A percentile compares a stretch with the other conserved stretches of the same genome.
Conservation (phyloP, 1,140 invertebrate species). For the Drosophila busckii region DNA sequence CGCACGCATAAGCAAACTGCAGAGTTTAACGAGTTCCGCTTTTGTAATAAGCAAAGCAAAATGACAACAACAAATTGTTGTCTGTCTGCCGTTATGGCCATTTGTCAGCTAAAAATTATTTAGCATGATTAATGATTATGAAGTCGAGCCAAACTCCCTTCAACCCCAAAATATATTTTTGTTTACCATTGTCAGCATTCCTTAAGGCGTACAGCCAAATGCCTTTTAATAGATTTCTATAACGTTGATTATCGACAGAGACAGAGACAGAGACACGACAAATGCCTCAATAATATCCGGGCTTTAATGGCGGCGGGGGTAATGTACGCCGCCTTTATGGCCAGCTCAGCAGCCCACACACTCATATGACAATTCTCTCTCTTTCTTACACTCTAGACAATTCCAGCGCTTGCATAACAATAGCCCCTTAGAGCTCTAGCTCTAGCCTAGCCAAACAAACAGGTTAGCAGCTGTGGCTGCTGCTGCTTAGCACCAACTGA, state of each 20-base stretch:
- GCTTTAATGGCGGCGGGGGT: constrained; percentile 29
- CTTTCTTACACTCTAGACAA: no score
- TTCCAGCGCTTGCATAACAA: constrained; percentile 62
- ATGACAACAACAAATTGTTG: constrained; percentile 25
- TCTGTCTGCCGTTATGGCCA: constrained; percentile 56
- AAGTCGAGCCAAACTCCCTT: not conserved
- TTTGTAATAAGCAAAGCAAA: constrained; percentile 53
- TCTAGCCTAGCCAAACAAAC: no score
- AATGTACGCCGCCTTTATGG: constrained; percentile 66
- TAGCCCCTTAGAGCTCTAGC: constrained; percentile 16
- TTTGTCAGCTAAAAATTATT: constrained; percentile 61
- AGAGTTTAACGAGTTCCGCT: constrained; percentile 62
- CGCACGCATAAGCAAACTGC: no score
- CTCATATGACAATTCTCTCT: constrained; percentile 3
- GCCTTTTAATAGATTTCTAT: constrained; percentile 58
- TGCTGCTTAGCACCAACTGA: constrained; percentile 35
- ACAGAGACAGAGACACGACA: constrained; percentile 8
- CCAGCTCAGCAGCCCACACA: constrained; percentile 23
- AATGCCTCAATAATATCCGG: constrained; percentile 28
- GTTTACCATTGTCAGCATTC: constrained; percentile 41
- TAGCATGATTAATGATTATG: constrained; percentile 68
- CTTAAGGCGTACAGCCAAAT: constrained; percentile 29
- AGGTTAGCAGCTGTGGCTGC: not conserved
- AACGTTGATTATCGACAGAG: constrained; percentile 19
- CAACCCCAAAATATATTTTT: no score